Base-by-base conservation (phyloP, 2,797 vertebrate species). In the Lophura swinhoii region DNA sequence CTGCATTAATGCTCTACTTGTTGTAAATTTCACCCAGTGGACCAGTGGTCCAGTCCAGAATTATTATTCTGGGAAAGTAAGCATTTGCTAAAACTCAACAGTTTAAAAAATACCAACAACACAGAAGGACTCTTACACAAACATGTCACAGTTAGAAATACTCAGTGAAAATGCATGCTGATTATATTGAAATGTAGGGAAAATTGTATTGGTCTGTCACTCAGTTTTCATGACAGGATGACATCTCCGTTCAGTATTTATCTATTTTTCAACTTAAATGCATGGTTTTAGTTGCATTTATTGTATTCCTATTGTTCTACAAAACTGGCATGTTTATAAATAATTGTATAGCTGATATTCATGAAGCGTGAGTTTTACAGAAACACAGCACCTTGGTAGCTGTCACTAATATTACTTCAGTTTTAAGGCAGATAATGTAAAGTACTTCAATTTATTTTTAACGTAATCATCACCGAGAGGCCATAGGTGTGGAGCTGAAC, bases 251-350 rank as follows among this genome's bases (percentile, higher is more conserved):
- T 90, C 14, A 29, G 56, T 87, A 56, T 77, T 94, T 91, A 70
- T 78, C 80, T 92, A 49, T 83, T 94, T 96, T 80, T 94, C 28
- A 86, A 83, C 60, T 81, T 69, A 85, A 91, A 26, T 78, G 12
- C 60, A 60, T 81, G 60, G 35, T 10, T 90, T 93, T 88, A 56
- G 39, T 83, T 91, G 49, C 53, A 64, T 91, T 89, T 75, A 44
- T 59, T 18, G 2, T 77, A 56, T 80, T 77, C 71, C 55, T 68
- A 48, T 88, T 91, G 23, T 74, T 94, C 83, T 78, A 35, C 68
- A 80, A 67, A 87, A 75, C 56, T 87, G 43, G 5, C 62, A 51
- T 74, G 62, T 91, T 95, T 92, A 84, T 92, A 96, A 94, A 87
- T 91, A 85, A 84, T 88, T 81, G 29, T 51, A 63, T 72, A 63